phyloP scores from a whole-genome alignment of 2,797 vertebrate species.

The Sebastes nivosus region DNA sequence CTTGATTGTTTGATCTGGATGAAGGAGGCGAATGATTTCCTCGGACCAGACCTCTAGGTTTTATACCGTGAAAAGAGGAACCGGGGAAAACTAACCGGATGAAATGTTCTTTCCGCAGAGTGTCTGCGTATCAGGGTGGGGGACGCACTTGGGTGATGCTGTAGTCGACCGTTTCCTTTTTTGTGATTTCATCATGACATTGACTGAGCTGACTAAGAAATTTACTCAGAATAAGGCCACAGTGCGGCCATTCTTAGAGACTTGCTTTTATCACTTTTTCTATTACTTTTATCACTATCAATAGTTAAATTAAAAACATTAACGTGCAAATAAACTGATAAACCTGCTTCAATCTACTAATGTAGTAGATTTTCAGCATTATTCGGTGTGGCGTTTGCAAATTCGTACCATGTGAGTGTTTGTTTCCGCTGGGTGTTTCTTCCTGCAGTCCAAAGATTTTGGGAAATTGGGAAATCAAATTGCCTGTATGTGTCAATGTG shows the following conservation, averaged over 20 bases:
- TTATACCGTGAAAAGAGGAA: conserved; percentile 74
- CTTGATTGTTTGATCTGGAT: conserved; percentile 4
- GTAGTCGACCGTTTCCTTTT: conserved; percentile 24
- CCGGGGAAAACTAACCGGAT: not conserved
- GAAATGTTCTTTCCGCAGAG: not conserved
- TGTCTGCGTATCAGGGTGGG: not conserved
- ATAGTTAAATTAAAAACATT: not conserved
- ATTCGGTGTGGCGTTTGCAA: not conserved
- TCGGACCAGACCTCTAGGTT: conserved; percentile 5
- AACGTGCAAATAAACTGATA: not conserved
- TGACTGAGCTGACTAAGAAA: not conserved
- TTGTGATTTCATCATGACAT: conserved; percentile 9
- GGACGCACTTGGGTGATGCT: not conserved
- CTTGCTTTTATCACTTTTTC: not conserved
- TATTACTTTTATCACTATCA: not conserved
- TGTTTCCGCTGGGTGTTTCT: not conserved
- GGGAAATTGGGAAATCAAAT: not conserved
- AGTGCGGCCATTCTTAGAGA: not conserved
- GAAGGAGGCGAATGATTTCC: conserved; percentile 38
- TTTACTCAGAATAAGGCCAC: not conserved
- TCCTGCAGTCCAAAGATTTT: not conserved
- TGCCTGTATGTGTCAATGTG: not conserved
- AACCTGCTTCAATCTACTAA: not conserved
- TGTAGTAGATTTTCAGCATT: not conserved
- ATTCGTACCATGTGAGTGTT: not conserved